Evolutionary conservation across 2,888 invertebrate genomes (phyloP), one percentile per base, ranked within the genome.

Genomic region (Pegoplata infirma): DNA sequence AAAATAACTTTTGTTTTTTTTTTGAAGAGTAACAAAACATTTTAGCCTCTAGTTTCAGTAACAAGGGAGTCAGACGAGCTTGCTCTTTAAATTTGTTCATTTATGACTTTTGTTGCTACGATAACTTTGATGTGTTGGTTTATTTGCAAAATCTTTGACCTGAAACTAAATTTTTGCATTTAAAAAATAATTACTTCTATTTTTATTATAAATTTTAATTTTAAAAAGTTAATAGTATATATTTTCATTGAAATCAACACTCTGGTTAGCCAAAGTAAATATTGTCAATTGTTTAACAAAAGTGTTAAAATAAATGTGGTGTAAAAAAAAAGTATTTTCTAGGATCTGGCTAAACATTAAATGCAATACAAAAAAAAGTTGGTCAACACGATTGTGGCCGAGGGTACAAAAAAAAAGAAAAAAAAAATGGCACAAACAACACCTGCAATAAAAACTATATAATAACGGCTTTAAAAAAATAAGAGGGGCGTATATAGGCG

Each of bases 211-310:
- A n/a, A n/a, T n/a, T n/a, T n/a, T n/a, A n/a, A n/a, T n/a, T n/a
- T n/a, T n/a, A n/a, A n/a, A n/a, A n/a, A n/a, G n/a, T n/a, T n/a
- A n/a, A n/a, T n/a, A n/a, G n/a, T n/a, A n/a, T n/a, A n/a, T 68
- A 64, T 80, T 81, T 77, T 76, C 76, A 80, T 69, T 72, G 77
- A 80, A 75, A 73, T 81, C 81, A 81, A 80, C 81, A 81, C 81
- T 81, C 68, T 77, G 86, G 86, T 86, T 87, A 84, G 84, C 84
- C 86, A 86, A 86, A 83, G 74, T 77, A 81, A 80, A 79, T 79
- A 79, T 79, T 75, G 79, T 72, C 79, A 67, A 66, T 79, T 79
- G 79, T 79, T 79, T 71, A 75, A 75, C 79, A 79, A 72, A 79
- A 75, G 79, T 75, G 79, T 79, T 79, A 79, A 79, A 79, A 79